A percentile compares a stretch with the other conserved stretches of the same genome.
Conservation (phyloP, 2,797 vertebrate species). For the Mormyrops attenuatus region DNA sequence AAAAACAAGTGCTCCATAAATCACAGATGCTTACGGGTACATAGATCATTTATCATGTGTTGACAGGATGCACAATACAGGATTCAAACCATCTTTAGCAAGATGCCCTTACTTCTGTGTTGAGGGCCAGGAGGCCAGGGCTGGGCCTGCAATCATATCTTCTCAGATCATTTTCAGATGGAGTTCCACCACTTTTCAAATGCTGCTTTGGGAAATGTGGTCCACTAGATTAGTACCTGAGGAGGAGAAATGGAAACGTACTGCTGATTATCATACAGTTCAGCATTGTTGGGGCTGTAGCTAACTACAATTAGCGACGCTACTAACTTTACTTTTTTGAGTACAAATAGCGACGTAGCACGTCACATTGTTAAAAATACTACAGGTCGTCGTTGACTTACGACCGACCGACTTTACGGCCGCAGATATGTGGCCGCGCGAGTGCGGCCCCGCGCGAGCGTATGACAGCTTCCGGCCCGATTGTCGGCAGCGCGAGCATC, state of each 20-base stretch:
- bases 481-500: neutral
- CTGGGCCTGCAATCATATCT: conserved; percentile 75
- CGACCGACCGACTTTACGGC: neutral
- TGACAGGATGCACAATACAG: neutral
- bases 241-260: neutral
- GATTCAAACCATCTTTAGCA: neutral
- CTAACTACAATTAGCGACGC: neutral
- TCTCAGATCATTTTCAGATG: conserved; percentile 52
- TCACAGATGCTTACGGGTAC: neutral
- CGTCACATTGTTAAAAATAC: neutral
- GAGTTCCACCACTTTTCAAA: conserved; percentile 3
- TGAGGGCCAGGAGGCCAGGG: conserved; percentile 48
- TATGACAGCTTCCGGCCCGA: neutral
- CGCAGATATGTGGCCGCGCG: neutral
- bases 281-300: neutral
- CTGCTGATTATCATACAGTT: neutral
- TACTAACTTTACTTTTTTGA: neutral
- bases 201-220: neutral
- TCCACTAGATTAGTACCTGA: neutral
- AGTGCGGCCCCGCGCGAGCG: neutral
- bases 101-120: conserved; percentile 61
- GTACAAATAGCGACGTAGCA: neutral
- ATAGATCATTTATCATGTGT: neutral
- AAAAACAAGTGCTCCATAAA: neutral
- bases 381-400: neutral